A percentile compares a stretch with the other conserved stretches of the same genome.
These are phyloP conservation scores for Nomada goodeniana DNA, from an alignment of 2,888 invertebrate genomes.

Conservation along the genomic window DNA sequence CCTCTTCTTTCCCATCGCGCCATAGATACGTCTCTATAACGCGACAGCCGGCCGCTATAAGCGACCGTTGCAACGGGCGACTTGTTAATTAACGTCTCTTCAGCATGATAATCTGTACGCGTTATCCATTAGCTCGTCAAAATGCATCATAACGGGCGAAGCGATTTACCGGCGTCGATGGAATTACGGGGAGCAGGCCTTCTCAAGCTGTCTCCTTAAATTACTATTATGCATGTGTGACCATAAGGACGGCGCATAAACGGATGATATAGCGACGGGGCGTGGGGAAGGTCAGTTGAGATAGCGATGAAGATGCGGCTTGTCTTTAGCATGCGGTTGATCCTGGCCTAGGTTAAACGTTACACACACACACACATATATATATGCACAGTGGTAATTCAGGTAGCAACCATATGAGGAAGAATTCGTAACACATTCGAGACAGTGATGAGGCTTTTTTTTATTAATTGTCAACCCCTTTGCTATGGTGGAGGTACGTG, in stretches of 20 bases:
- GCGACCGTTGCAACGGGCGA: constrained; percentile 71
- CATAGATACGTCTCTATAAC: constrained; percentile 28
- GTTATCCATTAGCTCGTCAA: constrained; percentile 77
- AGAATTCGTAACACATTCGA: too few relatives aligned
- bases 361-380: too few relatives aligned
- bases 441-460: too few relatives aligned
- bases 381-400: too few relatives aligned
- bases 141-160: constrained; percentile 67
- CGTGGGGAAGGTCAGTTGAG: constrained; percentile 29
- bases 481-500: too few relatives aligned
- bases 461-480: too few relatives aligned
- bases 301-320: constrained; percentile 23
- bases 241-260: constrained; percentile 6
- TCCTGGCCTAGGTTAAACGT: too few relatives aligned
- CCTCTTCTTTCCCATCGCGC: not conserved
- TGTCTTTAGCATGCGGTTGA: not conserved
- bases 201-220: constrained; percentile 58
- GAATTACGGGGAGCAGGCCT: constrained; percentile 59
- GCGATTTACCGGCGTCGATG: constrained; percentile 65
- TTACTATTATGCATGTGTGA: constrained; percentile 35
- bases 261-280: not conserved
- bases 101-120: constrained; percentile 75
- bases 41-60: constrained; percentile 59
- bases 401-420: too few relatives aligned
- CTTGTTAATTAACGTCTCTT: constrained; percentile 77